Conservation (phyloP, 2,888 invertebrate genomes). For the Zygogramma bicolorata region DNA sequence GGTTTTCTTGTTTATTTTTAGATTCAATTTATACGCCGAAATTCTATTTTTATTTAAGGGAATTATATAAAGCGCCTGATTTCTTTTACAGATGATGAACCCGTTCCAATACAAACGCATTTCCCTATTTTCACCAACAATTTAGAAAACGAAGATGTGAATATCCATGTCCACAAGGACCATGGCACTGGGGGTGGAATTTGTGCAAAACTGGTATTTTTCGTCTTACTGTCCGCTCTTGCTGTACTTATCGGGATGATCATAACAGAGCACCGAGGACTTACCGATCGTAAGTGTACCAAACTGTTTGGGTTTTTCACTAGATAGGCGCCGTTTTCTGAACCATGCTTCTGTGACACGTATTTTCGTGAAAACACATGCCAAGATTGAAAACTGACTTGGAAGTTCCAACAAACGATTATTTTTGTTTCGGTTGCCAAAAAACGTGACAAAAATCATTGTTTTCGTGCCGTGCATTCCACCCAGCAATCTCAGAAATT, state of each 20-base stretch:
- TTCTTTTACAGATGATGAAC: slow-evolving; percentile 54
- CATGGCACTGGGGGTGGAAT: slow-evolving; percentile 84
- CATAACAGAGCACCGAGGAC: slow-evolving; percentile 83
- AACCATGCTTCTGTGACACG: no score
- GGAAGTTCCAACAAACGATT: no score
- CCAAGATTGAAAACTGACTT: no score
- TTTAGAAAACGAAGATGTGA: slow-evolving; percentile 73
- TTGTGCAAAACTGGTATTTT: slow-evolving; percentile 87
- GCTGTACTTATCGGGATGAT: slow-evolving; percentile 82
- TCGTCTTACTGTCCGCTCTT: slow-evolving; percentile 78
- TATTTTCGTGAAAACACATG: no score
- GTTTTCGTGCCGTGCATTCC: no score
- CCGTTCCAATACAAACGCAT: slow-evolving; percentile 50
- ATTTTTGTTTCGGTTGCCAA: no score
- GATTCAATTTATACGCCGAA: slow-evolving; percentile 38
- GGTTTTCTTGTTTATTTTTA: slow-evolving; percentile 51
- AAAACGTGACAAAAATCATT: no score
- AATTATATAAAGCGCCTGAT: slow-evolving; percentile 32
- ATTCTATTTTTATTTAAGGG: slow-evolving; percentile 45
- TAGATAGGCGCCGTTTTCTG: no score
- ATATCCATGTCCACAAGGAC: slow-evolving; percentile 83
- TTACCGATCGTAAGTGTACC: slow-evolving; percentile 78
- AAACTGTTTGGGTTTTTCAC: no score
- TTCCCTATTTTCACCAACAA: slow-evolving; percentile 48
- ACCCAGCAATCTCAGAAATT: no score